These are phyloP conservation scores for Phoxinus dragarum DNA, from an alignment of 2,797 vertebrate genomes.

Conservation along the genomic window DNA sequence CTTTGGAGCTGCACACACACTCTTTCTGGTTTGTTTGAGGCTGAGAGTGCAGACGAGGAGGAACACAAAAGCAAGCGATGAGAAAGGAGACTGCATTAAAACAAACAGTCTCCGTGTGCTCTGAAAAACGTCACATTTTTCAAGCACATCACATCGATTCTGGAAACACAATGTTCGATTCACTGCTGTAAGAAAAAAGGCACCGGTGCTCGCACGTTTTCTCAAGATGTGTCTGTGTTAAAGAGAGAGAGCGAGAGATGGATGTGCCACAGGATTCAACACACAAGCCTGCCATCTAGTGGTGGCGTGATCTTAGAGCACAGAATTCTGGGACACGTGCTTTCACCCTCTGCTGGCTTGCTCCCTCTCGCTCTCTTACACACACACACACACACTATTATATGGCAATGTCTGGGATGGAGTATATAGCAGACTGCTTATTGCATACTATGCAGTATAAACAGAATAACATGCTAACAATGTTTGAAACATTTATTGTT, in stretches of 20 bases:
- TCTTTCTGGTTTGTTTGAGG: slow-evolving; percentile 16
- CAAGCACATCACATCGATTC: slow-evolving; percentile 67
- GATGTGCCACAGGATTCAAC: slow-evolving; percentile 58
- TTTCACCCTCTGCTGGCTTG: slow-evolving; percentile 33
- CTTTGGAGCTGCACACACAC: neutral
- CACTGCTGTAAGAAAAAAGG: slow-evolving; percentile 68
- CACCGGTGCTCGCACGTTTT: slow-evolving; percentile 58
- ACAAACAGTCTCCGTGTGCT: slow-evolving; percentile 68
- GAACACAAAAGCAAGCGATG: slow-evolving; percentile 17
- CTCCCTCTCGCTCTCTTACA: neutral
- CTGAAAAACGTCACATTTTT: slow-evolving; percentile 66
- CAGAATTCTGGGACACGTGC: slow-evolving; percentile 7
- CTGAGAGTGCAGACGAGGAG: neutral
- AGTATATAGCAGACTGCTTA: neutral
- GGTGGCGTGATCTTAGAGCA: slow-evolving; percentile 35
- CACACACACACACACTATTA: slow-evolving; percentile 24
- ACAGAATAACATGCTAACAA: neutral
- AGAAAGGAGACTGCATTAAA: slow-evolving; percentile 59
- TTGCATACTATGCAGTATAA: neutral
- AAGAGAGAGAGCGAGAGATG: slow-evolving; percentile 63
- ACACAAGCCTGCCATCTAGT: slow-evolving; percentile 81
- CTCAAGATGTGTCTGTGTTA: slow-evolving; percentile 65
- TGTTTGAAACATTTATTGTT: neutral
- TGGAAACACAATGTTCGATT: slow-evolving; percentile 70
- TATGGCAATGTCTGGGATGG: slow-evolving; percentile 50